These are phyloP conservation scores for Boulengeromyrus knoepffleri DNA, from an alignment of 2,113 vertebrate genomes.

Conservation along the genomic window DNA sequence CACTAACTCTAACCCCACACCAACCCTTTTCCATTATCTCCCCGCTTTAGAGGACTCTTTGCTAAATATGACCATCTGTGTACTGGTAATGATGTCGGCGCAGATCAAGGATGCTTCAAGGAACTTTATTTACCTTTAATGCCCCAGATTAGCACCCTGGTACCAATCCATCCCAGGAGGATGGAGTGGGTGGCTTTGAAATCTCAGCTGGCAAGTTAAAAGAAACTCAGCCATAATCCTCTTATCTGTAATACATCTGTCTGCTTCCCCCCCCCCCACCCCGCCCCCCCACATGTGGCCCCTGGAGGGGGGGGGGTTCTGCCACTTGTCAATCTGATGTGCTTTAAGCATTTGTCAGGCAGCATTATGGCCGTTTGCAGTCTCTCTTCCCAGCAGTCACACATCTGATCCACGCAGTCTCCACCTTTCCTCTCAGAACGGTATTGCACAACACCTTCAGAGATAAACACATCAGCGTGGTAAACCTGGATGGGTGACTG, in stretches of 20 bases:
- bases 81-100: slow-evolving; percentile 43
- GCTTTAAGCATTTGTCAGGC: not conserved
- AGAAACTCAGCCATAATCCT: slow-evolving; percentile 40
- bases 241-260: slow-evolving; percentile 43
- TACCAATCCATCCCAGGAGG: slow-evolving; percentile 35
- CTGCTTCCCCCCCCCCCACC: slow-evolving; percentile 15
- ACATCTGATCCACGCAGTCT: not conserved
- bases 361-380: not conserved
- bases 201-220: slow-evolving; percentile 43
- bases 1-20: not conserved
- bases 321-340: not conserved
- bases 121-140: slow-evolving; percentile 45
- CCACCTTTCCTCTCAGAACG: not conserved
- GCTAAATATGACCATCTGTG: slow-evolving; percentile 46
- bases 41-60: slow-evolving; percentile 25
- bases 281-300: slow-evolving; percentile 13
- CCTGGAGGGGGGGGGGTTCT: not conserved
- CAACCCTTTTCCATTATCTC: not conserved
- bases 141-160: slow-evolving; percentile 41
- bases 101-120: slow-evolving; percentile 43
- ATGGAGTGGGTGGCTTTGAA: slow-evolving; percentile 40
- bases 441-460: not conserved
- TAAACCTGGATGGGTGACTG: not conserved
- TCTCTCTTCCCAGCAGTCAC: not conserved
- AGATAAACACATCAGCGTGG: not conserved